Evolutionary conservation across 2,797 vertebrate genomes (phyloP), one percentile per base, ranked within the genome.

Genomic region (Sebastes kiyomatsui): DNA sequence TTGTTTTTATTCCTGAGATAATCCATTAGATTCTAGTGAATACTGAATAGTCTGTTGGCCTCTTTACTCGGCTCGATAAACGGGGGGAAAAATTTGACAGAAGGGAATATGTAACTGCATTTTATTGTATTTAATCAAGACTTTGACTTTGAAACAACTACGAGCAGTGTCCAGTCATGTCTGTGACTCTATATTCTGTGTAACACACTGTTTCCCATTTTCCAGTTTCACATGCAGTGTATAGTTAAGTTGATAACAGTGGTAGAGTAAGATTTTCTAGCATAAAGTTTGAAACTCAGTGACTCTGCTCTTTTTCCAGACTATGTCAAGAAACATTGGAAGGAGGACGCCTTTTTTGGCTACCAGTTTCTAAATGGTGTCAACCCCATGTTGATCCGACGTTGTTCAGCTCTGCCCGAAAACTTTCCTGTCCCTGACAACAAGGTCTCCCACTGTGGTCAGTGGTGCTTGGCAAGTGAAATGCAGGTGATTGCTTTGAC

Each of bases 351-450:
- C 3, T 90, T 95, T 23, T 95, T 95, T 22, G 93, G 83, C 33
- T 90, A 91, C 80, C 95, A 94, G 87, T 93, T 23, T 75, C 84
- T 95, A 23, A 94, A 95, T 42, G 93, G 94, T 5, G 10, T 79
- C 49, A 93, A 95, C 76, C 94, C 94, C 80, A 90, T 85, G 0
- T 7, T 95, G 89, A 94, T 95, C 72, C 25, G 2, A 49, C 59
- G 81, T 5, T 94, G 92, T 33, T 73, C 55, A 54, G 13, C 42
- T 25, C 70, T 94, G 30, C 94, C 93, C 0, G 0, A 0, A 0
- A 94, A 92, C 59, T 87, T 95, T 7, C 90, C 91, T 2, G 91
- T 95, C 32, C 73, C 89, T 22, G 74, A 92, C 16, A 18, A 62
- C 25, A 89, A 81, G 90, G 77, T 92, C 27, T 67, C 11, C 52